Conservation (phyloP, 2,888 invertebrate genomes). For the Strigamia crassipes region DNA sequence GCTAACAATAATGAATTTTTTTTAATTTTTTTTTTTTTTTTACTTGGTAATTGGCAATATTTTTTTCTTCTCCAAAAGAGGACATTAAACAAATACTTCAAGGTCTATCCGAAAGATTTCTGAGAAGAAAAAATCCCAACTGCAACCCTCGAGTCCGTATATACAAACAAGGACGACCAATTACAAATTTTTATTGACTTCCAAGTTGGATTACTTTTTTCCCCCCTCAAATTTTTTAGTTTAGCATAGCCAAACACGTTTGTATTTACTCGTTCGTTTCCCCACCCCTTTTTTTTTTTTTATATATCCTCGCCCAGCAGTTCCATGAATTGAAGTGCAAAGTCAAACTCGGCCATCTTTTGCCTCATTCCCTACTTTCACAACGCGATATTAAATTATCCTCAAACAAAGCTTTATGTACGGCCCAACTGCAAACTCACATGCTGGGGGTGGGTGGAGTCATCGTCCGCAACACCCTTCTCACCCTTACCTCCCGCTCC, state of each 20-base stretch:
- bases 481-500: slow-evolving; percentile 11
- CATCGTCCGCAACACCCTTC: not conserved
- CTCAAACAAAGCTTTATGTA: not conserved
- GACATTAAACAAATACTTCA: not conserved
- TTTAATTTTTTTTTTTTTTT: too few species aligned
- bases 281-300: not conserved
- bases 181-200: not conserved
- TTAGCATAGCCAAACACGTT: too few species aligned
- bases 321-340: not conserved
- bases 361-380: not conserved
- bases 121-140: not conserved
- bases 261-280: not conserved
- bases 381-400: not conserved
- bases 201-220: not conserved
- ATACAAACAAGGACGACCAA: not conserved
- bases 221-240: too few species aligned
- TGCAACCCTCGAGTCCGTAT: too few species aligned
- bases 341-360: not conserved
- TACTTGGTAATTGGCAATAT: too few species aligned
- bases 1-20: not conserved
- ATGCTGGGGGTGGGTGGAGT: slow-evolving; percentile 41
- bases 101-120: not conserved
- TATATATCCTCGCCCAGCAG: not conserved
- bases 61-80: too few species aligned
- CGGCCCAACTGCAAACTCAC: not conserved